A percentile compares a stretch with the other conserved stretches of the same genome.
Evolutionary conservation across 2,797 vertebrate genomes (phyloP).

Genomic region (Betta splendens): DNA sequence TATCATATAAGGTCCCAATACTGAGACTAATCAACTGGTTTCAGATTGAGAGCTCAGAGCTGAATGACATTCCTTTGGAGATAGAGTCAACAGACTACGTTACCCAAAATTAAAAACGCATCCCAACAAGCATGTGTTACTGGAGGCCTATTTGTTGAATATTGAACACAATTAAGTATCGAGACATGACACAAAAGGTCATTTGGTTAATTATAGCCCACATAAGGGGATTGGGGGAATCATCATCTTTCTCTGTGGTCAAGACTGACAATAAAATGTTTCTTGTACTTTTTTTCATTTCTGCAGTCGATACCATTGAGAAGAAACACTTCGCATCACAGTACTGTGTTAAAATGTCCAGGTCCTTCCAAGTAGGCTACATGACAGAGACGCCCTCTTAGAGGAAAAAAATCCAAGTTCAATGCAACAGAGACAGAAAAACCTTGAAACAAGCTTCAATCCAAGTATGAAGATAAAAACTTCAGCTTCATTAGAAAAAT

Average conservation of each 20-base stretch:
- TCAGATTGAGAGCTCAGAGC: conserved; percentile 71
- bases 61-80: conserved; percentile 79
- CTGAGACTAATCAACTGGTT: conserved; percentile 74
- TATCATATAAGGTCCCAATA: conserved; percentile 78
- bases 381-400: conserved; percentile 62
- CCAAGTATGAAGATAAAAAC: conserved; percentile 65
- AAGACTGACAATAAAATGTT: conserved; percentile 64
- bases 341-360: conserved; percentile 64
- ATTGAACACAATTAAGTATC: conserved; percentile 73
- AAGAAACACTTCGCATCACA: conserved; percentile 72
- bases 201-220: conserved; percentile 70
- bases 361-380: conserved; percentile 70
- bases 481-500: conserved; percentile 74
- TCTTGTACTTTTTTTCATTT: conserved; percentile 31
- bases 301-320: conserved; percentile 62
- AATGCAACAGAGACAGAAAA: conserved; percentile 60
- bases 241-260: conserved; percentile 45
- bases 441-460: conserved; percentile 66
- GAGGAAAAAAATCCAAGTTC: conserved; percentile 68
- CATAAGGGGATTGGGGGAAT: conserved; percentile 46
- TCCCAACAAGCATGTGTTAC: conserved; percentile 75
- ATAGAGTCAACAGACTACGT: conserved; percentile 65
- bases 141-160: conserved; percentile 72
- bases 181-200: conserved; percentile 74
- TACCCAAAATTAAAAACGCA: conserved; percentile 69